phyloP scores from a whole-genome alignment of 92 coral and sea anemone genomes.

The Bergia sp. region DNA sequence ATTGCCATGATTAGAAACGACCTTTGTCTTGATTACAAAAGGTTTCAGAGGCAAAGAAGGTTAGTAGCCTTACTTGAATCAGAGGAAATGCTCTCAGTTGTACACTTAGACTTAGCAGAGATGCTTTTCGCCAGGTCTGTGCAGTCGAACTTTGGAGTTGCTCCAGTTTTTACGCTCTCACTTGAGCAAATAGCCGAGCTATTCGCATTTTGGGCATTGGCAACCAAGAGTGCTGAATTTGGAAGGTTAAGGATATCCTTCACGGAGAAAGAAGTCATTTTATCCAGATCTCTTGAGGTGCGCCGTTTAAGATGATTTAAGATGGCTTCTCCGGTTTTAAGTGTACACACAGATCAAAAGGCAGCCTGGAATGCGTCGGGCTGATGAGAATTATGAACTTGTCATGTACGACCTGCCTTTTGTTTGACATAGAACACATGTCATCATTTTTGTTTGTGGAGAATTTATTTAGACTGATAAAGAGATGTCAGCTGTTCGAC shows the following conservation, averaged over 20 bases:
- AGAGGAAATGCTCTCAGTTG: slow-evolving; percentile 40
- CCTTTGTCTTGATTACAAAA: slow-evolving; percentile 40
- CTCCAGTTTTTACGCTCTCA: slow-evolving; percentile 73
- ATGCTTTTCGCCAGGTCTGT: slow-evolving; percentile 33
- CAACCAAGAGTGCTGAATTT: slow-evolving; percentile 80
- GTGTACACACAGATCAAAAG: slow-evolving; percentile 83
- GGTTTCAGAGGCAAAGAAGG: slow-evolving; percentile 27
- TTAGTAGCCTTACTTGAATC: slow-evolving; percentile 38
- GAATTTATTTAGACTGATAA: slow-evolving; percentile 98
- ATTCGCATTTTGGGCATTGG: slow-evolving; percentile 65
- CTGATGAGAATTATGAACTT: slow-evolving; percentile 84
- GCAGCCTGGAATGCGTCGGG: slow-evolving; percentile 87
- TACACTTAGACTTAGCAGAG: slow-evolving; percentile 36
- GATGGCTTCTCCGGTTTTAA: slow-evolving; percentile 91
- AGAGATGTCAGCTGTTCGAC: slow-evolving; percentile 94
- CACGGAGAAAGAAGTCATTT: slow-evolving; percentile 96
- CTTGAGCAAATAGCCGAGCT: slow-evolving; percentile 82
- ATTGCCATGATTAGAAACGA: slow-evolving; percentile 35
- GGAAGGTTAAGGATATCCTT: slow-evolving; percentile 91
- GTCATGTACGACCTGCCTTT: slow-evolving; percentile 90
- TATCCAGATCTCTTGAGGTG: slow-evolving; percentile 52
- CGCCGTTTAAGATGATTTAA: slow-evolving; percentile 69
- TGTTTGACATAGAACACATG: slow-evolving; percentile 98
- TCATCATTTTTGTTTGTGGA: slow-evolving; percentile 97
- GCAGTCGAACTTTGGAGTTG: slow-evolving; percentile 54